Conservation (phyloP, 2,113 vertebrate genomes). For the Trichechus manatus region DNA sequence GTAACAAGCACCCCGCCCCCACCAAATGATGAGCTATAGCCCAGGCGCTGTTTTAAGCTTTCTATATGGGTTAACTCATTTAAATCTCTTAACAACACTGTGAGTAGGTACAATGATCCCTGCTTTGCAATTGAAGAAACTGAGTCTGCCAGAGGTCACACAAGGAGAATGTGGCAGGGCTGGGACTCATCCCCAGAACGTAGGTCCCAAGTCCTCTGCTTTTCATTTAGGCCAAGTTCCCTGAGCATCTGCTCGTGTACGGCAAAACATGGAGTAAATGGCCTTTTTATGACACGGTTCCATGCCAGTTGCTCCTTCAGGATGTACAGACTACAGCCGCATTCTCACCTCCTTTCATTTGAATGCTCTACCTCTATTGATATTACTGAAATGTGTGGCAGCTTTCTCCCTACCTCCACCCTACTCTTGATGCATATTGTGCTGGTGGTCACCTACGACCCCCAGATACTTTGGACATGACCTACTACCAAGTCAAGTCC, state of each 20-base stretch:
- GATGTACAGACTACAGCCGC: not conserved
- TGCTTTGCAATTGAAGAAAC: not conserved
- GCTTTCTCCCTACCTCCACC: not conserved
- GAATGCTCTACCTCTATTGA: not conserved
- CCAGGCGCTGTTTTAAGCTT: no score
- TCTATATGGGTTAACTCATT: not conserved
- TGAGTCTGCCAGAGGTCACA: not conserved
- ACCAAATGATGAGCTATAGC: no score
- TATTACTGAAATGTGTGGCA: accelerated
- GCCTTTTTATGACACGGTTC: not conserved
- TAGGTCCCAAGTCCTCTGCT: not conserved
- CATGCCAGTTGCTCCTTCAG: not conserved
- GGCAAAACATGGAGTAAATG: not conserved
- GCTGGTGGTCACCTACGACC: not conserved
- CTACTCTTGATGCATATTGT: not conserved
- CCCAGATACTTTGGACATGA: not conserved
- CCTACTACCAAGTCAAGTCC: not conserved
- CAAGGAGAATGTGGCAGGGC: not conserved
- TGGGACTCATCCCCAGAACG: not conserved
- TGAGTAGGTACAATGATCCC: not conserved
- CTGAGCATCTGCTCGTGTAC: not conserved
- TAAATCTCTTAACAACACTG: not conserved
- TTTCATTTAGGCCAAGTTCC: not conserved
- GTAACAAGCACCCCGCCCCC: no score
- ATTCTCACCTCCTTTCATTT: not conserved